A percentile compares a stretch with the other conserved stretches of the same genome.
phyloP scores from a whole-genome alignment of 2,888 invertebrate species.

The Seira musarum region DNA sequence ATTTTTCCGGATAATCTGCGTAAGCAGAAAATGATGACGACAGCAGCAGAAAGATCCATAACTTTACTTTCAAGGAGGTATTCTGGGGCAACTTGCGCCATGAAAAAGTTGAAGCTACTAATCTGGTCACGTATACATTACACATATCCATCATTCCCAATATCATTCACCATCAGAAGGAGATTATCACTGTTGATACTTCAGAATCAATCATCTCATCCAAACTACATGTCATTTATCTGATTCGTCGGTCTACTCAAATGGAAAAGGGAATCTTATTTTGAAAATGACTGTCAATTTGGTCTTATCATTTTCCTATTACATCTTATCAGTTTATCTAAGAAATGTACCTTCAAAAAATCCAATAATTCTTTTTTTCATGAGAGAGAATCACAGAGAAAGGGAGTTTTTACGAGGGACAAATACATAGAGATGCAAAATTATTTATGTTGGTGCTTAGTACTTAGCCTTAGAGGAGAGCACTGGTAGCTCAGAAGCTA shows the following conservation, averaged over 20 bases:
- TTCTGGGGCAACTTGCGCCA: not conserved
- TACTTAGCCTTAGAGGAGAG: not conserved
- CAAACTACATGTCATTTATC: not conserved
- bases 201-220: not conserved
- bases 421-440: constrained; percentile 6
- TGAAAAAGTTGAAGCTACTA: not conserved
- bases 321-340: constrained; percentile 8
- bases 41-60: not conserved
- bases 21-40: not conserved
- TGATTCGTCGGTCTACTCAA: not conserved
- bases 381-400: constrained; percentile 6
- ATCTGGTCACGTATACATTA: not conserved
- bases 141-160: not conserved
- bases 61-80: no score
- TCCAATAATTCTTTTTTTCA: not conserved
- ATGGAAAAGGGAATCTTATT: not conserved
- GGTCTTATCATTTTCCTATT: constrained; percentile 1
- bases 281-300: constrained; percentile 10
- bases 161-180: not conserved
- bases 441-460: not conserved
- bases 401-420: not conserved
- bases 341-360: constrained; percentile 12
- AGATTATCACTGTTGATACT: not conserved
- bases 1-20: not conserved
- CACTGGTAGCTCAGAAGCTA: constrained; percentile 44